Evolutionary conservation across 2,113 vertebrate species (phyloP).

Genomic region (Mesitornis unicolor): DNA sequence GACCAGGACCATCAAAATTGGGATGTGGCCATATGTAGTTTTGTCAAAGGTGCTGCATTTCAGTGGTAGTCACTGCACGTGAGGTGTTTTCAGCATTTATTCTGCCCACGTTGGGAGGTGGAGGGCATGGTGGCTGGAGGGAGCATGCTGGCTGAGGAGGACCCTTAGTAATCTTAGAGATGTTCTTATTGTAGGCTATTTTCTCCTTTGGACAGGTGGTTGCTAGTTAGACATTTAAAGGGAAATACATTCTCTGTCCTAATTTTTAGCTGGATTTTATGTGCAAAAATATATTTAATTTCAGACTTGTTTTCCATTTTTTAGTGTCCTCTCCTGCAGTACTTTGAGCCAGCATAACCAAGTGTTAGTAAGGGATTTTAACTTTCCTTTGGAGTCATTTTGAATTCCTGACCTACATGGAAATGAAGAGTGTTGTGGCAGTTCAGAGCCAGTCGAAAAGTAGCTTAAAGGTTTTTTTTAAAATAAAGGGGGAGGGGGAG

Average conservation of each 20-base stretch:
- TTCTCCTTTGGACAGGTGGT: neutral
- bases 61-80: neutral
- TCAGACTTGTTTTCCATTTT: neutral
- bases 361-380: neutral
- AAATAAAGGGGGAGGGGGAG: neutral
- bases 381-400: neutral
- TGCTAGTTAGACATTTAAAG: neutral
- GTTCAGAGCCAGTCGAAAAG: neutral
- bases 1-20: neutral
- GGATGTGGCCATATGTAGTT: neutral
- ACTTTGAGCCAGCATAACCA: neutral
- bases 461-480: neutral
- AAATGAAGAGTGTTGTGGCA: neutral
- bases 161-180: neutral
- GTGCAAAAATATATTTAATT: neutral
- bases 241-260: neutral
- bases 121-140: neutral
- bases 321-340: neutral
- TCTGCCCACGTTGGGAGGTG: neutral
- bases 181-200: neutral
- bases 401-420: neutral
- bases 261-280: neutral
- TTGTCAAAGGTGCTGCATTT: neutral
- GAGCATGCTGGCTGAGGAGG: rapidly evolving
- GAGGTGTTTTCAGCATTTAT: neutral